Evolutionary conservation across 2,888 invertebrate genomes (phyloP).

Genomic region (Dicycla oo): DNA sequence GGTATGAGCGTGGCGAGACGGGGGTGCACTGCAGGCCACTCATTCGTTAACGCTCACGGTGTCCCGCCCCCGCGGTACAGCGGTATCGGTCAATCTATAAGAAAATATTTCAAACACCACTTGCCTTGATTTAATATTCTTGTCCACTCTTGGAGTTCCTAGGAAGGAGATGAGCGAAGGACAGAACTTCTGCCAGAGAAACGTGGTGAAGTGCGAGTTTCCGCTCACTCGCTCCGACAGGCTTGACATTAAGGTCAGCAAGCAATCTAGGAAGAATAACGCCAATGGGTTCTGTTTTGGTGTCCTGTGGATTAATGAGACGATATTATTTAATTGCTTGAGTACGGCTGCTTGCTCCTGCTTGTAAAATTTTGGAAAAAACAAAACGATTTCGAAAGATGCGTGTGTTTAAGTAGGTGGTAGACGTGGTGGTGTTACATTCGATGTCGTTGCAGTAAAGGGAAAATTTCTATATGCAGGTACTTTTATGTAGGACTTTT

Average conservation of each 20-base stretch:
- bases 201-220: conserved; percentile 96
- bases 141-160: conserved; percentile 96
- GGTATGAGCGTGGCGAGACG: too few relatives aligned
- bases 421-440: too few relatives aligned
- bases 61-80: too few relatives aligned
- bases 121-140: conserved; percentile 93
- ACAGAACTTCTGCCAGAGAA: conserved; percentile 98
- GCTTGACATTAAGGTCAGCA: conserved; percentile 95
- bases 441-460: too few relatives aligned
- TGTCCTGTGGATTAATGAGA: conserved; percentile 79
- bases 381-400: too few relatives aligned
- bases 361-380: not conserved
- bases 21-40: too few relatives aligned
- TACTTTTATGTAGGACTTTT: too few relatives aligned
- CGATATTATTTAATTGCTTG: not conserved
- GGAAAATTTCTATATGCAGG: too few relatives aligned
- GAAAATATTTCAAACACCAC: conserved; percentile 32
- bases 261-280: conserved; percentile 96
- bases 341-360: not conserved
- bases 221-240: conserved; percentile 95
- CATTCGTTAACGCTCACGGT: too few relatives aligned
- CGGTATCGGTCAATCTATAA: too few relatives aligned
- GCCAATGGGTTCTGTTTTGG: conserved; percentile 92
- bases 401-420: too few relatives aligned
- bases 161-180: conserved; percentile 96